phyloP scores from a whole-genome alignment of 30 jellyfish, hydroid and myxozoan species.

The Aurelia sp. region DNA sequence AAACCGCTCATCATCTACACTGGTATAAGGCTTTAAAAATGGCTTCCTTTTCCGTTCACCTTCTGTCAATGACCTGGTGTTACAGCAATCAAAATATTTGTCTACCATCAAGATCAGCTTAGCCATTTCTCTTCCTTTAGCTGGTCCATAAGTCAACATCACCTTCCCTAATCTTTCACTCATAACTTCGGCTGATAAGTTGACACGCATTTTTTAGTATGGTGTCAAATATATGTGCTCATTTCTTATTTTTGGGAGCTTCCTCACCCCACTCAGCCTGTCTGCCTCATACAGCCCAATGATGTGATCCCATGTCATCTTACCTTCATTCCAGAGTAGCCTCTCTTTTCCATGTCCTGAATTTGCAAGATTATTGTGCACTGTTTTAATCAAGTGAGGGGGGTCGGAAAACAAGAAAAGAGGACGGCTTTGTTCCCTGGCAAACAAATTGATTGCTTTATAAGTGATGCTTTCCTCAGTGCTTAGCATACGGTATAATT shows the following conservation, averaged over 20 bases:
- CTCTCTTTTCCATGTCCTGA: conserved; percentile 42
- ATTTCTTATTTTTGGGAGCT: conserved; percentile 28
- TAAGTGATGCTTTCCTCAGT: conserved; percentile 10
- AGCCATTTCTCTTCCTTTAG: conserved; percentile 37
- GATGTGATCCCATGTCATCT: conserved; percentile 37
- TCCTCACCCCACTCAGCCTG: conserved; percentile 46
- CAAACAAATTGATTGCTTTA: conserved; percentile 34
- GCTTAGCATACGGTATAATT: conserved; percentile 32
- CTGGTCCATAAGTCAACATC: conserved; percentile 35
- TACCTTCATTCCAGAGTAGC: conserved; percentile 35
- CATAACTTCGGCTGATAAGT: conserved; percentile 66
- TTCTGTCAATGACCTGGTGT: conserved; percentile 34
- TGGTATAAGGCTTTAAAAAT: conserved; percentile 53
- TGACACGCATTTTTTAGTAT: conserved; percentile 27
- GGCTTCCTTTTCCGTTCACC: conserved; percentile 46
- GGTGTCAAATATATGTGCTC: conserved; percentile 23
- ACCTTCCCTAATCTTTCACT: conserved; percentile 60
- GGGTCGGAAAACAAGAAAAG: conserved; percentile 50
- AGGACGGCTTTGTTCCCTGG: conserved; percentile 20
- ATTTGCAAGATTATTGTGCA: conserved; percentile 32
- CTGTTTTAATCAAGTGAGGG: conserved; percentile 34
- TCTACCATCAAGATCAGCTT: conserved; percentile 47
- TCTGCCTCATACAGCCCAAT: conserved; percentile 10
- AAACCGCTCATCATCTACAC: conserved; percentile 62
- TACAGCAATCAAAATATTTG: conserved; percentile 3